These are phyloP conservation scores for Pemphredon lugubris DNA, from an alignment of 2,888 invertebrate species.

Conservation along the genomic window DNA sequence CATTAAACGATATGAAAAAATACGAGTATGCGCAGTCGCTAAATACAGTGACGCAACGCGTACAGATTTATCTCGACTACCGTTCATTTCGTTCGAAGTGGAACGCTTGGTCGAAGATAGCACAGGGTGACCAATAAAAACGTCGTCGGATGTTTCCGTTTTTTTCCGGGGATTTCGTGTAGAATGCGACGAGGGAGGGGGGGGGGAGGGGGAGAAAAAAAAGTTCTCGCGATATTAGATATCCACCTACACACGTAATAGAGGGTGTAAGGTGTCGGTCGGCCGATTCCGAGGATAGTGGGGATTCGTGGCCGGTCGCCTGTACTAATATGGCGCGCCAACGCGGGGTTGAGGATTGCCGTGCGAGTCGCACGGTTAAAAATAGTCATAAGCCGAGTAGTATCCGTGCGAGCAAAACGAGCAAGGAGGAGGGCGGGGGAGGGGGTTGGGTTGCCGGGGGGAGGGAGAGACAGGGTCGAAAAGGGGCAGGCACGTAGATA, in stretches of 20 bases:
- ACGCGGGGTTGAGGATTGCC: slow-evolving; percentile 77
- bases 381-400: slow-evolving; percentile 78
- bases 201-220: no score
- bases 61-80: background rate
- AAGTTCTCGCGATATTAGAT: slow-evolving; percentile 30
- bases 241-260: slow-evolving; percentile 57
- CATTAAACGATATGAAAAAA: no score
- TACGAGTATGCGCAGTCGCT: no score
- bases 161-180: slow-evolving; percentile 2
- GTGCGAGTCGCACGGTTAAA: slow-evolving; percentile 77
- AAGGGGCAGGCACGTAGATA: slow-evolving; percentile 1
- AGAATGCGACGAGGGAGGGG: background rate
- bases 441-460: background rate
- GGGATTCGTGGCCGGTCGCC: slow-evolving; percentile 77
- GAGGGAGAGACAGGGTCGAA: background rate
- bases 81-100: slow-evolving; percentile 1
- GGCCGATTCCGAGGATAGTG: slow-evolving; percentile 77
- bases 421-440: background rate
- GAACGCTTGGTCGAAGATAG: background rate
- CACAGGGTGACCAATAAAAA: background rate
- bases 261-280: slow-evolving; percentile 79
- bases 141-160: background rate
- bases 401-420: slow-evolving; percentile 65
- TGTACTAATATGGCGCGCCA: slow-evolving; percentile 81
- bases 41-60: background rate